A percentile compares a stretch with the other conserved stretches of the same genome.
Evolutionary conservation across 2,797 vertebrate species (phyloP).

Genomic region (Oreochromis grahami): DNA sequence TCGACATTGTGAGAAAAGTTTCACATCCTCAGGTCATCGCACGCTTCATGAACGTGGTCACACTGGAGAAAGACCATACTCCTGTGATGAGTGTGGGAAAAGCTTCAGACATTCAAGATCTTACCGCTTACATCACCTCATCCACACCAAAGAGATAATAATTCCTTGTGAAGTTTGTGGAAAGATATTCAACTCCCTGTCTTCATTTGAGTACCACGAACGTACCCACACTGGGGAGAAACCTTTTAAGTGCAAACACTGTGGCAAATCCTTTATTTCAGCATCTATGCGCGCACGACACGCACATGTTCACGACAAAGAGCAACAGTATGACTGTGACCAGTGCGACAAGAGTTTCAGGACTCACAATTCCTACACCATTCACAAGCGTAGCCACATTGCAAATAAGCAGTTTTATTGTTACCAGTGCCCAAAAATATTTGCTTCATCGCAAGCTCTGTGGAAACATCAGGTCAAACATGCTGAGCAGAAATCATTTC

Average conservation of each 20-base stretch:
- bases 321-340: not conserved
- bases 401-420: not conserved
- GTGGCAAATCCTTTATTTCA: not conserved
- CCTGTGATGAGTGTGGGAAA: not conserved
- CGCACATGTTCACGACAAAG: not conserved
- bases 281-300: not conserved
- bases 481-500: not conserved
- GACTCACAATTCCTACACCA: not conserved
- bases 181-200: not conserved
- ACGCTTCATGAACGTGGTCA: not conserved
- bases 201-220: not conserved
- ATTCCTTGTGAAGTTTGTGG: not conserved
- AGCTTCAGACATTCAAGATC: not conserved
- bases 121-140: not conserved
- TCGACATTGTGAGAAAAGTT: not conserved
- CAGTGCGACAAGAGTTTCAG: not conserved
- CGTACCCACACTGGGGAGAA: not conserved
- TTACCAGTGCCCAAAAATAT: not conserved
- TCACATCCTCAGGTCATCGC: not conserved
- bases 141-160: not conserved
- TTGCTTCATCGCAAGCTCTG: not conserved
- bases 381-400: not conserved
- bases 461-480: fast-evolving
- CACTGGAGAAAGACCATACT: not conserved
- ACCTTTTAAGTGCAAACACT: not conserved